Evolutionary conservation across 2,113 vertebrate species (phyloP).

Genomic region (Calyptommatus sinebrachiatus): DNA sequence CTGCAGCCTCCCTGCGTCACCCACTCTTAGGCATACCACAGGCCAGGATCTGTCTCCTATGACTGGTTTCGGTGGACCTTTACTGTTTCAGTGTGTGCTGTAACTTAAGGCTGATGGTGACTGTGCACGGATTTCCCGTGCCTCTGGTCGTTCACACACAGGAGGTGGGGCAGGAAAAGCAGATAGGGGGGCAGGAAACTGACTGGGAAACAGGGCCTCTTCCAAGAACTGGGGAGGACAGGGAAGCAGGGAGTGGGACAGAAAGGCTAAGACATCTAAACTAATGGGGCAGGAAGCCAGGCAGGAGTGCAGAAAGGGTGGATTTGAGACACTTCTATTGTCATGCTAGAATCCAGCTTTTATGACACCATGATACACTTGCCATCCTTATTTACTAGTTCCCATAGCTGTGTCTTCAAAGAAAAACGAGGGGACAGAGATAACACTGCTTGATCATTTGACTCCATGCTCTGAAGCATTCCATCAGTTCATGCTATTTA

Average conservation of each 20-base stretch:
- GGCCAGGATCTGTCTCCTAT: background rate
- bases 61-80: background rate
- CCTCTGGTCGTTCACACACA: constrained; percentile 54
- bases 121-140: constrained; percentile 26
- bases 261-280: background rate
- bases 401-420: background rate
- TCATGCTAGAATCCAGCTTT: background rate
- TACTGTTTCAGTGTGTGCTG: background rate
- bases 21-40: background rate
- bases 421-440: background rate
- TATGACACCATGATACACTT: background rate
- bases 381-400: background rate
- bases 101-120: constrained; percentile 5
- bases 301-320: background rate
- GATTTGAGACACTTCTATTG: background rate
- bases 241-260: constrained; percentile 1
- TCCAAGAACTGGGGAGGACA: constrained; percentile 57
- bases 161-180: constrained; percentile 66
- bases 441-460: background rate
- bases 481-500: background rate
- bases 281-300: background rate
- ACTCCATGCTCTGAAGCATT: background rate
- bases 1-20: background rate
- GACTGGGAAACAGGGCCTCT: constrained; percentile 62
- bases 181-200: constrained; percentile 56